These are phyloP conservation scores for Hipparchia semele DNA, from an alignment of 2,888 invertebrate species.

Conservation along the genomic window DNA sequence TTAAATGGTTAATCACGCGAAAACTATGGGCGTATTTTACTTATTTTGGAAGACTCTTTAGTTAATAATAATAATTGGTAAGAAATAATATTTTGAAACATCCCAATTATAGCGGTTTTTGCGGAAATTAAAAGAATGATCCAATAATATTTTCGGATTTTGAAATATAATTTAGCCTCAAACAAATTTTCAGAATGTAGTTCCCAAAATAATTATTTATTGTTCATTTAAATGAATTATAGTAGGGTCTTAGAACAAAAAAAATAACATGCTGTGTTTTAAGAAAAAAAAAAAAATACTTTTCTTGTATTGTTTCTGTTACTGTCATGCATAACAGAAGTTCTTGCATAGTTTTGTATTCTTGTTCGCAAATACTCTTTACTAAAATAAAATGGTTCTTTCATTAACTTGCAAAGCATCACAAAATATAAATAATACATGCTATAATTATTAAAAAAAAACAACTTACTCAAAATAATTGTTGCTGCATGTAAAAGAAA, in stretches of 20 bases:
- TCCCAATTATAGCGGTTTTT: no score
- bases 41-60: no score
- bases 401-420: conserved; percentile 11
- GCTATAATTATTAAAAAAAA: conserved; percentile 38
- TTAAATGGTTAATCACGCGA: no score
- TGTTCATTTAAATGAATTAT: no score
- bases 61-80: no score
- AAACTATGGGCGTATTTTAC: no score
- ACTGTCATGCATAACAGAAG: neutral
- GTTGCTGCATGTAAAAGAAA: conserved; percentile 76
- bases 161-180: no score
- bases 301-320: neutral
- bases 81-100: no score
- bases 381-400: neutral
- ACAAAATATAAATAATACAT: conserved; percentile 33
- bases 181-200: neutral
- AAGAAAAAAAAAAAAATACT: neutral
- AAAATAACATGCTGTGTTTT: conserved; percentile 15
- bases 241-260: neutral
- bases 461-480: conserved; percentile 78
- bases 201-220: neutral
- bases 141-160: no score
- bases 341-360: neutral
- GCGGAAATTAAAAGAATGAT: no score
- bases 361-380: neutral